Evolutionary conservation across 2,113 vertebrate genomes (phyloP).

Genomic region (Carassius auratus): DNA sequence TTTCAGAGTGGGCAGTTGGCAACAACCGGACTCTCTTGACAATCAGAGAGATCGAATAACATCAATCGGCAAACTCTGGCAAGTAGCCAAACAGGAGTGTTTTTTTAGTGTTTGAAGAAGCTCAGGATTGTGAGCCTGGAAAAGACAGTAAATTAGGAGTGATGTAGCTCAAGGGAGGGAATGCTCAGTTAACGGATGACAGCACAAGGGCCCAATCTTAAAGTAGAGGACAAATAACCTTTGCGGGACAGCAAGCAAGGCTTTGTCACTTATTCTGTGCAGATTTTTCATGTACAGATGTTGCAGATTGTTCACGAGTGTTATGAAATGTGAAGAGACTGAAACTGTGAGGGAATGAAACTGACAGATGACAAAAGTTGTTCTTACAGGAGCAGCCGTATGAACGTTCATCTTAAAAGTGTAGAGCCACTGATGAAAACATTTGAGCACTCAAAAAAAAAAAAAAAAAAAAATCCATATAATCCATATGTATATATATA

Average conservation of each 20-base stretch:
- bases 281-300: background rate
- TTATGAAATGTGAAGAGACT: background rate
- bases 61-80: conserved; percentile 40
- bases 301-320: background rate
- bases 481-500: too few relatives aligned
- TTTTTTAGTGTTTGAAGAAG: conserved; percentile 19
- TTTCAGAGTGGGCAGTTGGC: background rate
- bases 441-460: background rate
- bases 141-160: conserved; percentile 1
- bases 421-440: conserved; percentile 2
- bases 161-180: conserved; percentile 20
- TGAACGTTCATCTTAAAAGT: background rate
- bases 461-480: background rate
- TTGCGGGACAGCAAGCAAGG: conserved; percentile 18
- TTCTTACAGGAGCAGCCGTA: background rate
- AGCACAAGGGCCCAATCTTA: conserved; percentile 50
- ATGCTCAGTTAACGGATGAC: conserved; percentile 49
- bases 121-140: conserved; percentile 28
- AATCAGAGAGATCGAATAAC: conserved; percentile 56
- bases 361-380: background rate
- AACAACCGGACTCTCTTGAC: conserved; percentile 40
- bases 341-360: background rate
- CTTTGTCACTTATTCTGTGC: background rate
- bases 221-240: conserved; percentile 45
- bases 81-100: conserved; percentile 45